Evolutionary conservation across 2,797 vertebrate species (phyloP), one percentile per base, ranked within the genome.

Genomic region (Atherinosoma microstoma): DNA sequence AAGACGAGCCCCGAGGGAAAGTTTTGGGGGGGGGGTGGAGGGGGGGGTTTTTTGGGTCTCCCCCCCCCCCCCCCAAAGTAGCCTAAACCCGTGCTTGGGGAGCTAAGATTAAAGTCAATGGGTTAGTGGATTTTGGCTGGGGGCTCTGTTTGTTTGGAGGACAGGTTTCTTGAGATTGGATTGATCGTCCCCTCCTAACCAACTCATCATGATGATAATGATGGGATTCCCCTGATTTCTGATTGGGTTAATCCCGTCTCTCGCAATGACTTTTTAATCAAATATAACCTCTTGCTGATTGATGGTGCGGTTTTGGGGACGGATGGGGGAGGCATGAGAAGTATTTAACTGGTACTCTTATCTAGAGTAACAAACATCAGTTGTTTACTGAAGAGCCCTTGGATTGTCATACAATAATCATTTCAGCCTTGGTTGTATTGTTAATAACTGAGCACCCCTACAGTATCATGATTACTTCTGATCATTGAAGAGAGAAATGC

Each of bases 221-320:
- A 93, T 87, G 82, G 80, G 83, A 88, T 89, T 88, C 59, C 75
- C 73, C 58, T 65, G 53, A 51, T 82, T 84, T 85, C 60, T 88
- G 85, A 89, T 89, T 88, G 79, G 68, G 75, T 87, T 90, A 90
- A 91, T 91, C 91, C 79, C 20, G 16, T 82, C 71, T 64, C 38
- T 47, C 72, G 20, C 58, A 69, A 82, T 79, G 64, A 90, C 58
- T 72, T 83, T 84, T 35, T 78, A 65, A 89, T 88, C 73, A 84
- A 84, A 86, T 58, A 5, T 29, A 32, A 40, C 64, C 58, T 67
- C 76, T 61, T 56, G 34, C 60, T 85, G 83, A 65, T 75, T 80
- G 65, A 68, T 58, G 67, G 49, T 56, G 27, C 59, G 51, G 67
- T 59, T 27, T 79, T 61, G 69, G 22, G 27, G 10, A n/a, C 10